phyloP scores from a whole-genome alignment of 2,797 vertebrate genomes.

The Austrolebias charrua region DNA sequence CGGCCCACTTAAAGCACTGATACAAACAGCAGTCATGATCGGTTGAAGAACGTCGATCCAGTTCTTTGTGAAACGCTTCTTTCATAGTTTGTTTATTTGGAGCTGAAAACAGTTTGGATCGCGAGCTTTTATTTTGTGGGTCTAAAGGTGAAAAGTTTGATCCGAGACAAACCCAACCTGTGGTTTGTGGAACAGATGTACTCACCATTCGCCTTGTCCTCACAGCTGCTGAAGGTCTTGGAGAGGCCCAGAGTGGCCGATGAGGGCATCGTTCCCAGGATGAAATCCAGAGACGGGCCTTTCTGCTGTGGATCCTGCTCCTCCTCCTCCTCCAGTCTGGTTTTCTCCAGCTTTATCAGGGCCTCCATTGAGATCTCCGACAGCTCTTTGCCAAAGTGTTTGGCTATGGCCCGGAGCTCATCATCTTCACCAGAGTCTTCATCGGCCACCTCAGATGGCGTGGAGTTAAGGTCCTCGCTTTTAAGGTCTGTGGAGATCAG shows the following conservation, averaged over 20 bases:
- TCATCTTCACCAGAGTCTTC: constrained; percentile 83
- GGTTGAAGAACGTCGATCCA: too few relatives aligned
- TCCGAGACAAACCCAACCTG: too few relatives aligned
- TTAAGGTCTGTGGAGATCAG: constrained; percentile 59
- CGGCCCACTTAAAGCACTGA: too few relatives aligned
- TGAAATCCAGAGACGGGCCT: constrained; percentile 83
- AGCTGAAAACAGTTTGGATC: too few relatives aligned
- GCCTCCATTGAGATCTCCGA: constrained; percentile 69
- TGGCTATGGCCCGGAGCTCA: constrained; percentile 87
- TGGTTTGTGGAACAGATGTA: neutral
- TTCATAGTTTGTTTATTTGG: too few relatives aligned
- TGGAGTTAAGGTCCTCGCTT: constrained; percentile 48
- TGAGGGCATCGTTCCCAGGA: constrained; percentile 89
- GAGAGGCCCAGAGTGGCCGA: constrained; percentile 89
- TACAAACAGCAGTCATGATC: too few relatives aligned
- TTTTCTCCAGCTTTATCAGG: constrained; percentile 73
- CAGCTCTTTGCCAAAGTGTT: constrained; percentile 87
- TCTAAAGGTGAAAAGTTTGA: too few relatives aligned
- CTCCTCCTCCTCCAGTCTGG: constrained; percentile 7
- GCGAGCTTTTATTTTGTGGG: neutral
- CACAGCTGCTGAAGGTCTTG: constrained; percentile 82
- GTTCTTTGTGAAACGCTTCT: too few relatives aligned
- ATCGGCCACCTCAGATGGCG: constrained; percentile 47
- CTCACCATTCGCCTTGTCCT: constrained; percentile 83
- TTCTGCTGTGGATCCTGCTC: constrained; percentile 45